phyloP scores from a whole-genome alignment of 1,140 invertebrate species.

The Notospermus geniculatus region DNA sequence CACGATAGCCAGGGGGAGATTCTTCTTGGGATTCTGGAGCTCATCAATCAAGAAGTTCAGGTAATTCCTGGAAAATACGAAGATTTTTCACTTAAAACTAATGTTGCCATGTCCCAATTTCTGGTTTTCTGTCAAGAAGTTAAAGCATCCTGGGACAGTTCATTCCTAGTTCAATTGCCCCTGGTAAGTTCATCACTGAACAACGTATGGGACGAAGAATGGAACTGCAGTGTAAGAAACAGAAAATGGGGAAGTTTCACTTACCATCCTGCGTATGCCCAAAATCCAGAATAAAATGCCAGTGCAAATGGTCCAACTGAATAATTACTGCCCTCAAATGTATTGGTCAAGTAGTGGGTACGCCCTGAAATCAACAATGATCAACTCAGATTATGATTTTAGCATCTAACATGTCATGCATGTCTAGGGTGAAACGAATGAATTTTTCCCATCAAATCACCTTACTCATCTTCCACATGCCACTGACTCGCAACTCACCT shows the following conservation, averaged over 20 bases:
- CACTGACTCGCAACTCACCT: background rate
- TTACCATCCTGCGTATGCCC: slow-evolving; percentile 93
- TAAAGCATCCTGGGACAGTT: too few species aligned
- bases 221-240: too few species aligned
- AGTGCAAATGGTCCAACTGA: slow-evolving; percentile 84
- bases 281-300: slow-evolving; percentile 94
- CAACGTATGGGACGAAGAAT: too few species aligned
- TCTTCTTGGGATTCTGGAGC: slow-evolving; percentile 80
- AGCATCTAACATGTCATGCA: too few species aligned
- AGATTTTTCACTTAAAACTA: slow-evolving; percentile 1
- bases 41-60: slow-evolving; percentile 73
- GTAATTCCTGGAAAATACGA: slow-evolving; percentile 51
- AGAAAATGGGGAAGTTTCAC: too few species aligned
- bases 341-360: slow-evolving; percentile 69
- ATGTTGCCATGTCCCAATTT: background rate
- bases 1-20: slow-evolving; percentile 55
- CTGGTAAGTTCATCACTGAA: too few species aligned
- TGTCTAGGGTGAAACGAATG: too few species aligned
- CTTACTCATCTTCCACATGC: too few species aligned
- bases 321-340: slow-evolving; percentile 81
- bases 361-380: background rate
- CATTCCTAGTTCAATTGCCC: too few species aligned
- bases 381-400: too few species aligned
- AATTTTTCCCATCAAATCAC: too few species aligned
- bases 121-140: too few species aligned